Base-by-base conservation (phyloP, 2,113 vertebrate genomes). In the Callorhinus ursinus region DNA sequence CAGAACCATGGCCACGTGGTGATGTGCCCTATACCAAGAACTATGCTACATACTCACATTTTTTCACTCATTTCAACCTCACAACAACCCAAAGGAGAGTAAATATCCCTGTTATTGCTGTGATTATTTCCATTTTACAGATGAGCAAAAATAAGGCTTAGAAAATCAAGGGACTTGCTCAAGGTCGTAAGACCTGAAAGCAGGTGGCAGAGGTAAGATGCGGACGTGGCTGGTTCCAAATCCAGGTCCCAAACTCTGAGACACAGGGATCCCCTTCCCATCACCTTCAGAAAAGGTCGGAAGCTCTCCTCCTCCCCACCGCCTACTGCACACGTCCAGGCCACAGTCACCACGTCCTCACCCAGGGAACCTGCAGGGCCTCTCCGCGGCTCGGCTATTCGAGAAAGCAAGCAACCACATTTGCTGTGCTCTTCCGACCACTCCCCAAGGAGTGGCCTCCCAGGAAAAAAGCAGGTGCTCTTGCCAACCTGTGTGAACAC, bases 381-480 rank as follows among this genome's bases (percentile, higher is more conserved):
- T 69, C 89, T 61, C n/a, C 42, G 22, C 3, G 0, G 19, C 83
- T 51, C 8, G 5, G 53, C 36, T 22, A 31, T 3, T 24, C 46
- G 49, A 83, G 39, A 61, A 49, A 65, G 24, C 46, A 18, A 31
- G 69, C 24, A 18, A 26, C 19, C 76, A 46, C 59, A 8, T 19
- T 59, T 22, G 0, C 67, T 9, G 8, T 2, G 46, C 11, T 5
- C 19, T 3, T 28, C 3, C 49, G 4, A 7, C 5, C 5, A 5
- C 24, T 24, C n/a, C 46, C 6, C 0, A 1, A 24, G 22, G 65
- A 28, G 63, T 0, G 26, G 18, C 4, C 46, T 59, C 18, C 51
- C 0, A 3, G 39, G 71, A 28, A 5, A 19, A 36, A 1, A 1
- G 42, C 5, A 16, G 84, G 39, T 10, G 9, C 0, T 1, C 18